Percentiles rank a stretch among this genome's conserved stretches.
Evolutionary conservation across 2,797 vertebrate species (phyloP).

Genomic region (Spinus olivaceus): DNA sequence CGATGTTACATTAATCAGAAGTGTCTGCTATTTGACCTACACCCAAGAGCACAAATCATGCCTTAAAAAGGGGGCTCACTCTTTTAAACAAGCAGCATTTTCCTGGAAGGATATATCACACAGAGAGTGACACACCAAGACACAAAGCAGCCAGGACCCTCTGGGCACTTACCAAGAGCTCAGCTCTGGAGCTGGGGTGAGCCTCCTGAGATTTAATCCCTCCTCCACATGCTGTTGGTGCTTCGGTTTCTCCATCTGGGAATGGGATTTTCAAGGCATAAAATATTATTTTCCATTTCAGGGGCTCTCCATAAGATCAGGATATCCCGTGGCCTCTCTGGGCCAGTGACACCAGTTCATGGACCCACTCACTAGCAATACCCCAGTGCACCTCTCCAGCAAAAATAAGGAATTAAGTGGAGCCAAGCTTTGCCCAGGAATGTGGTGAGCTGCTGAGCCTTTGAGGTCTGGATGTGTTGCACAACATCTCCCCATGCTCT

Average conservation of each 20-base stretch:
- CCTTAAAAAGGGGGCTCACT: not conserved
- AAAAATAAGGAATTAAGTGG: not conserved
- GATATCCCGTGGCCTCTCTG: not conserved
- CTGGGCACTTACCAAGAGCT: not conserved
- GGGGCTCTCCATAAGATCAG: not conserved
- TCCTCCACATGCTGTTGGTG: not conserved
- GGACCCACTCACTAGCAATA: not conserved
- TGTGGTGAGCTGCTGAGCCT: not conserved
- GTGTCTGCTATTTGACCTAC: constrained; percentile 1
- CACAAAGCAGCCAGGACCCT: not conserved
- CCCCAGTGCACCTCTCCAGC: not conserved
- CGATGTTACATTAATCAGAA: not conserved
- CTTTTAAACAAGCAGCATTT: not conserved
- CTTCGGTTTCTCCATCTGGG: not conserved
- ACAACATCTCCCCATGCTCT: not conserved
- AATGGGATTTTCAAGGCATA: not conserved
- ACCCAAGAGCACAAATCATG: not conserved
- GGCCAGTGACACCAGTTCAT: not conserved
- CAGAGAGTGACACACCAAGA: not conserved
- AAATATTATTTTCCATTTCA: not conserved
- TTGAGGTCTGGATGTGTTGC: not conserved
- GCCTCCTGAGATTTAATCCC: not conserved
- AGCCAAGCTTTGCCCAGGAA: not conserved
- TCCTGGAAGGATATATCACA: not conserved
- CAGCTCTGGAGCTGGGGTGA: not conserved